Evolutionary conservation across 2,113 vertebrate species (phyloP), one percentile per base, ranked within the genome.

Genomic region (Phycodurus eques): DNA sequence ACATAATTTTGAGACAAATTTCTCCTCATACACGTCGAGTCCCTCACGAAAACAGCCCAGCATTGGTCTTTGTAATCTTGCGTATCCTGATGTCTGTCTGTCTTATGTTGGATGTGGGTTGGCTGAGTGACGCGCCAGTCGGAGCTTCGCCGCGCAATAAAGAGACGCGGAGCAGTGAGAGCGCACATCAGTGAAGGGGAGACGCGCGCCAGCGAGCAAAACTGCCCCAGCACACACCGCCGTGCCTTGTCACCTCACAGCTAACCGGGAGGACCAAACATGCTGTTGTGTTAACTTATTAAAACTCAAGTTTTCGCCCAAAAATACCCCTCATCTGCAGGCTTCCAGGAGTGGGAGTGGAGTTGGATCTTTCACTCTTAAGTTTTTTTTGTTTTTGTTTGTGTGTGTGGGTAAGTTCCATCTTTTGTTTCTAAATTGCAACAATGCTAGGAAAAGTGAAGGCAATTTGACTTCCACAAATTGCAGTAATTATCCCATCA

Each of bases 81-180:
- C 0, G 64, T 1, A 22, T 56, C 47, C 57, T 33, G 56, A 31
- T 22, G 67, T 17, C 35, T 39, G 35, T 39, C 35, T 39, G 3
- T 3, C 63, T 8, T 42, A 8, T 17, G 4, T 68, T 49, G 70
- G 51, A 3, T 43, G 73, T 79, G 87, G 83, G 92, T 75, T 87
- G 92, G 87, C 88, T 74, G 76, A 56, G 74, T 84, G 92, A 86
- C 91, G 92, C 88, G 85, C 80, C 83, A 78, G 91, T 72, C 88
- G 83, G 85, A 81, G 86, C 87, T 80, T 79, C 85, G 90, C 71
- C 89, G 88, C 93, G 91, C 92, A 92, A 96, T 97, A 97, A 96
- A 96, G 95, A 95, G 95, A 93, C 93, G 91, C 61, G 92, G 91
- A 88, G 87, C 88, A 33, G 46, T 83, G 83, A 88, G 91, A 88